Evolutionary conservation across 2,113 vertebrate genomes (phyloP).

Genomic region (Vireo altiloquus): DNA sequence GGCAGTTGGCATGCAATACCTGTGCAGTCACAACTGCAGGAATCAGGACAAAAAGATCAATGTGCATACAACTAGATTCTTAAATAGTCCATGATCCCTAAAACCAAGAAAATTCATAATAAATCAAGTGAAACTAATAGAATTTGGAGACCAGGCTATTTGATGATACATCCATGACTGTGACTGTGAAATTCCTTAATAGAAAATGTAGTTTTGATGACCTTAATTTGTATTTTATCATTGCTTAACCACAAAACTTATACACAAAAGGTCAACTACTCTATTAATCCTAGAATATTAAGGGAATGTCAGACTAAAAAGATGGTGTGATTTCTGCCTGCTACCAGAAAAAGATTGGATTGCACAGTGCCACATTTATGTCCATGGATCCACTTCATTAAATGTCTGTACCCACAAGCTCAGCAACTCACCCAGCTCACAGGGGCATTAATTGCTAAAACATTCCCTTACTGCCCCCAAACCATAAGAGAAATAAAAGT

Average conservation of each 20-base stretch:
- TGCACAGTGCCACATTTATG: background rate
- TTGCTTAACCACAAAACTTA: background rate
- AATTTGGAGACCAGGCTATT: background rate
- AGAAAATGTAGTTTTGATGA: background rate
- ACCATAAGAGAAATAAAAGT: background rate
- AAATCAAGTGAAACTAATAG: background rate
- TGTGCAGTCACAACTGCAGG: background rate
- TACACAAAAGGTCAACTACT: background rate
- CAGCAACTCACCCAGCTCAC: background rate
- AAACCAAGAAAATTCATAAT: background rate
- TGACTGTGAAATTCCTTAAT: background rate
- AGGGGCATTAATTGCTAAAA: background rate
- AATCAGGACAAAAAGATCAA: background rate
- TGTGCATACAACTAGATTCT: background rate
- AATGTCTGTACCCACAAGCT: background rate
- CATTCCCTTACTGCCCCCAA: background rate
- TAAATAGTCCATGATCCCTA: background rate
- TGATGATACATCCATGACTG: background rate
- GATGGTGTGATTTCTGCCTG: background rate
- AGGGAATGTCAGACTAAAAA: background rate
- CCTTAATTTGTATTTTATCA: background rate
- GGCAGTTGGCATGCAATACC: background rate
- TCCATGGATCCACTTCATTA: background rate
- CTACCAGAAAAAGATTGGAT: background rate
- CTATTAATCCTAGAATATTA: background rate